Percentiles rank a stretch among this genome's conserved stretches.
Evolutionary conservation across 2,888 invertebrate genomes (phyloP).

Genomic region (Napeogenes sylphis): DNA sequence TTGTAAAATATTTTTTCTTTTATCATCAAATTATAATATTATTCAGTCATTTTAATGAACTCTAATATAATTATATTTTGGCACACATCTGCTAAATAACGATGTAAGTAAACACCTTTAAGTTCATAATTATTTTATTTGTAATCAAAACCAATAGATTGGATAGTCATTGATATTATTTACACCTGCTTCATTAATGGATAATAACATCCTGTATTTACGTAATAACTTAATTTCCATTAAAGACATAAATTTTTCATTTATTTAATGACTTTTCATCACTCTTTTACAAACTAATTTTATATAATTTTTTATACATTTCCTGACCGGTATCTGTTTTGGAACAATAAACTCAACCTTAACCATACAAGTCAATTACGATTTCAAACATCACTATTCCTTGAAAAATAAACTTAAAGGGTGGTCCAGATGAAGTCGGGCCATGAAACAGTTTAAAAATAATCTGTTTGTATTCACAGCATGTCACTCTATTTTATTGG

Average conservation of each 20-base stretch:
- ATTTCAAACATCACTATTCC: not conserved
- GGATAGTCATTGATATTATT: not conserved
- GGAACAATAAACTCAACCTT: not conserved
- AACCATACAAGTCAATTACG: not conserved
- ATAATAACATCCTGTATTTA: not conserved
- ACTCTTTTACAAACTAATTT: not conserved
- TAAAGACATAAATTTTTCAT: not conserved
- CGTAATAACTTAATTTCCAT: not conserved
- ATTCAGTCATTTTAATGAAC: no score
- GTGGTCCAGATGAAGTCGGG: conserved; percentile 26
- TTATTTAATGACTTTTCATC: not conserved
- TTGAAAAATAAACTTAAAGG: conserved; percentile 9
- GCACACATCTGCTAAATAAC: no score
- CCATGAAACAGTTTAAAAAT: conserved; percentile 20
- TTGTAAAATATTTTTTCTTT: no score
- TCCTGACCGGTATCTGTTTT: not conserved
- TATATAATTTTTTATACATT: not conserved
- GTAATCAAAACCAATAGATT: not conserved
- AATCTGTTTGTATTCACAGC: conserved; percentile 1
- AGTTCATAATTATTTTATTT: no score
- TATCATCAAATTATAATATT: no score
- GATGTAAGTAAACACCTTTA: no score
- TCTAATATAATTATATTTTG: no score
- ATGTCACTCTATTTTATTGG: conserved; percentile 1
- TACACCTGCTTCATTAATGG: conserved; percentile 1